Percentiles rank a stretch among this genome's conserved stretches.
These are phyloP conservation scores for Phymorhynchus buccinoides DNA, from an alignment of 1,140 invertebrate genomes.

Conservation along the genomic window DNA sequence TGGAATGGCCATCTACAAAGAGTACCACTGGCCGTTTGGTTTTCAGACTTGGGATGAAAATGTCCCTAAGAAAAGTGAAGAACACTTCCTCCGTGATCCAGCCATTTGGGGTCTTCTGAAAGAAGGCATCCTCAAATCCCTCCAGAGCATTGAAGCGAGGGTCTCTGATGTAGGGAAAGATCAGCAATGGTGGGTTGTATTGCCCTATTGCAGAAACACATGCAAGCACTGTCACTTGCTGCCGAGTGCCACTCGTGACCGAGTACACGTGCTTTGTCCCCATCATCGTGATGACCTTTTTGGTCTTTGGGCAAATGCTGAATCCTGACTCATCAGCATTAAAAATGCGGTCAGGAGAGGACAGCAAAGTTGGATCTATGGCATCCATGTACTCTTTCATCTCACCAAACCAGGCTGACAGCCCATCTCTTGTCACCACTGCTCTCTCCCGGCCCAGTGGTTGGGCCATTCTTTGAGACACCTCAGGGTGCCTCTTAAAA, in stretches of 20 bases:
- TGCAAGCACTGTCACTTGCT: conserved; percentile 20
- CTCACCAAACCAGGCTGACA: conserved; percentile 39
- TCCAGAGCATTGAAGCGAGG: conserved; percentile 11
- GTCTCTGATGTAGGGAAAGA: not conserved
- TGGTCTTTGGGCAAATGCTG: conserved; percentile 24
- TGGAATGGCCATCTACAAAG: conserved; percentile 4
- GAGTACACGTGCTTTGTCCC: conserved; percentile 33
- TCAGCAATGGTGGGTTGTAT: conserved; percentile 10
- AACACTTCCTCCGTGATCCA: not conserved
- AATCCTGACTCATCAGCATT: conserved; percentile 43
- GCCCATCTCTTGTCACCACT: not conserved
- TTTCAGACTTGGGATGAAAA: not conserved
- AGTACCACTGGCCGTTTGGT: not conserved
- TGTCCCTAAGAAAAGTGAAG: not conserved
- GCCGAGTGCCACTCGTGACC: too few relatives aligned
- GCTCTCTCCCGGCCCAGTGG: conserved; percentile 35
- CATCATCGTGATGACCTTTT: conserved; percentile 27
- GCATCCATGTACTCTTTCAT: conserved; percentile 27
- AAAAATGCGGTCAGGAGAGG: conserved; percentile 15
- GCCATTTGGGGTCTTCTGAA: not conserved
- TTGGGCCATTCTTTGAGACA: conserved; percentile 24
- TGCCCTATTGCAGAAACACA: conserved; percentile 12
- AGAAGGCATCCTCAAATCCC: conserved; percentile 12
- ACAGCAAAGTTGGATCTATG: conserved; percentile 19
- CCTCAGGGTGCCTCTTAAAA: not conserved